A percentile compares a stretch with the other conserved stretches of the same genome.
Evolutionary conservation across 2,113 vertebrate species (phyloP).

Genomic region (Saguinus midas): DNA sequence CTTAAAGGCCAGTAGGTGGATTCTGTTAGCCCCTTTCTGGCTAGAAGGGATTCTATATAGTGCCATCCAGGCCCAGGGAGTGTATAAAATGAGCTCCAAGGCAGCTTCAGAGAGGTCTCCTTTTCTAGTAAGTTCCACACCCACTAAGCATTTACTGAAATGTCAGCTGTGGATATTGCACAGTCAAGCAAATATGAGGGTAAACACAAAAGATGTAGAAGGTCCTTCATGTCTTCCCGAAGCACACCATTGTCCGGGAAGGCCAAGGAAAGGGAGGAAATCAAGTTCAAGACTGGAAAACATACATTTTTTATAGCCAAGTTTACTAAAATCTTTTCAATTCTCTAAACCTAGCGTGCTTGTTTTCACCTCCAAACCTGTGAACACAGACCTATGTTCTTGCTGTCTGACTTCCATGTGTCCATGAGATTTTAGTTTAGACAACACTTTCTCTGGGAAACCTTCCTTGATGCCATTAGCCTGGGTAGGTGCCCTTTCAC

Average conservation of each 20-base stretch:
- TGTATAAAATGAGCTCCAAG: neutral
- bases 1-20: neutral
- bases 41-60: neutral
- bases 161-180: neutral
- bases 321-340: neutral
- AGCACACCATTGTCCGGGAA: neutral
- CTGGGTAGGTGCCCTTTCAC: neutral
- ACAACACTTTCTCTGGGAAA: neutral
- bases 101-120: neutral
- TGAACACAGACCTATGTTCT: neutral
- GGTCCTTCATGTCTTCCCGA: neutral
- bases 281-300: neutral
- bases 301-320: neutral
- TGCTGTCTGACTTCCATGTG: neutral
- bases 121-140: neutral
- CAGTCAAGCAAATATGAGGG: neutral
- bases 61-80: neutral
- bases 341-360: neutral
- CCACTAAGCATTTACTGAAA: neutral
- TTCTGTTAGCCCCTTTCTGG: neutral
- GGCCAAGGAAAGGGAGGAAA: neutral
- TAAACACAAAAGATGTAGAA: neutral
- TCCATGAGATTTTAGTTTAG: neutral
- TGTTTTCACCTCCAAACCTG: neutral
- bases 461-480: neutral